Evolutionary conservation across 2,797 vertebrate genomes (phyloP).

Genomic region (Phataginus tetradactyla): DNA sequence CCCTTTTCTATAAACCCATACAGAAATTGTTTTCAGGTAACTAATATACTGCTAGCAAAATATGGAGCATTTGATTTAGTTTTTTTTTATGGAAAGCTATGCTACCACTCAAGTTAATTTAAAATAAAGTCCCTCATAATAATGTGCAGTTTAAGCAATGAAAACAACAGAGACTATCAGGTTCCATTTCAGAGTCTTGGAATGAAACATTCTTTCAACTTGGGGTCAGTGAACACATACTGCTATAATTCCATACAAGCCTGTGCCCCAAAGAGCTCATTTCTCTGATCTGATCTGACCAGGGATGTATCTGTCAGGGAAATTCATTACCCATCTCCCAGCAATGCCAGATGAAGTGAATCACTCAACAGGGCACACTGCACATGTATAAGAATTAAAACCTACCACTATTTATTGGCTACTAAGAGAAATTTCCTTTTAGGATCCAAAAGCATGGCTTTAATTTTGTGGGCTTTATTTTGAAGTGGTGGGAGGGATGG

Average conservation of each 20-base stretch:
- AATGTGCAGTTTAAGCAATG: slow-evolving; percentile 60
- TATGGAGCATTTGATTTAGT: slow-evolving; percentile 54
- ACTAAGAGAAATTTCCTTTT: slow-evolving; percentile 68
- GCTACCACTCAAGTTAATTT: slow-evolving; percentile 70
- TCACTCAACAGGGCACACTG: not conserved
- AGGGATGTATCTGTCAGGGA: slow-evolving; percentile 74
- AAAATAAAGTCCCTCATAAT: slow-evolving; percentile 61
- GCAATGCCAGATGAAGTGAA: slow-evolving; percentile 70
- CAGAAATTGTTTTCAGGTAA: slow-evolving; percentile 58
- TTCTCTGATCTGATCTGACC: slow-evolving; percentile 76
- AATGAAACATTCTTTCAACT: slow-evolving; percentile 76
- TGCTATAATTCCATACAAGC: slow-evolving; percentile 69
- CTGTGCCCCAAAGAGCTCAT: slow-evolving; percentile 72
- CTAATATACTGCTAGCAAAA: slow-evolving; percentile 39
- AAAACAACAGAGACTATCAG: slow-evolving; percentile 72
- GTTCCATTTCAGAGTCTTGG: slow-evolving; percentile 72
- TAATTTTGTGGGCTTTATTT: slow-evolving; percentile 75
- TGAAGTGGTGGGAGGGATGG: slow-evolving; percentile 7
- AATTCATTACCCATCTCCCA: slow-evolving; percentile 74
- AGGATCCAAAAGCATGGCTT: slow-evolving; percentile 70
- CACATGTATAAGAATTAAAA: slow-evolving; percentile 33
- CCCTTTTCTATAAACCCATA: slow-evolving; percentile 7
- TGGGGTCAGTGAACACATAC: slow-evolving; percentile 68
- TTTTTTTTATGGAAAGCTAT: slow-evolving; percentile 55
- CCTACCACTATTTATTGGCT: slow-evolving; percentile 54